Percentiles rank a stretch among this genome's conserved stretches.
Conservation (phyloP, 2,113 vertebrate genomes). For the Candoia aspera region DNA sequence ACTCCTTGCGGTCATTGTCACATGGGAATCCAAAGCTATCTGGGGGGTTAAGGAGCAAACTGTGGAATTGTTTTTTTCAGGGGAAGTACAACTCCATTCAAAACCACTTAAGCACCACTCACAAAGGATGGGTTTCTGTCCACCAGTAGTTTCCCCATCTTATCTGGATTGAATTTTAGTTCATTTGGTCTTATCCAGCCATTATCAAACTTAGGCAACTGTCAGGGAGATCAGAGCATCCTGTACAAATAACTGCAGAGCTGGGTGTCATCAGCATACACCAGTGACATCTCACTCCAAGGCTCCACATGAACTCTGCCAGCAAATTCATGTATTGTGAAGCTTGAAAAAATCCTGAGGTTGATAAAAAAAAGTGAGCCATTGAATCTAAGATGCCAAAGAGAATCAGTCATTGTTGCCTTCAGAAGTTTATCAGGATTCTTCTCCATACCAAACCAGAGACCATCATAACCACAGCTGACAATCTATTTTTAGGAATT, state of each 20-base stretch:
- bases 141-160: too few species aligned
- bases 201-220: neutral
- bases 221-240: neutral
- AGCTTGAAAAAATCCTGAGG: neutral
- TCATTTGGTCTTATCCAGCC: neutral
- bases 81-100: too few species aligned
- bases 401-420: slow-evolving; percentile 51
- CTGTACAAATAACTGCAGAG: neutral
- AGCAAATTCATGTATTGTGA: neutral
- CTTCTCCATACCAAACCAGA: slow-evolving; percentile 48
- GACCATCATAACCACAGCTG: slow-evolving; percentile 47
- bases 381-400: neutral
- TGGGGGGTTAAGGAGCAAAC: neutral
- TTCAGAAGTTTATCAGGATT: slow-evolving; percentile 45
- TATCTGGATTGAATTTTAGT: neutral
- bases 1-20: neutral
- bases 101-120: too few species aligned
- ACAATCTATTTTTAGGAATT: slow-evolving; percentile 65
- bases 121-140: too few species aligned
- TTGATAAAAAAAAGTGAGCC: neutral
- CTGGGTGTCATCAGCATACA: neutral
- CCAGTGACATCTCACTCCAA: neutral
- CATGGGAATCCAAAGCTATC: neutral
- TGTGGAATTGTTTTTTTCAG: too few species aligned
- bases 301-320: neutral